Percentiles rank a stretch among this genome's conserved stretches.
These are phyloP conservation scores for Ciconia stormi DNA, from an alignment of 2,113 vertebrate species.

Conservation along the genomic window DNA sequence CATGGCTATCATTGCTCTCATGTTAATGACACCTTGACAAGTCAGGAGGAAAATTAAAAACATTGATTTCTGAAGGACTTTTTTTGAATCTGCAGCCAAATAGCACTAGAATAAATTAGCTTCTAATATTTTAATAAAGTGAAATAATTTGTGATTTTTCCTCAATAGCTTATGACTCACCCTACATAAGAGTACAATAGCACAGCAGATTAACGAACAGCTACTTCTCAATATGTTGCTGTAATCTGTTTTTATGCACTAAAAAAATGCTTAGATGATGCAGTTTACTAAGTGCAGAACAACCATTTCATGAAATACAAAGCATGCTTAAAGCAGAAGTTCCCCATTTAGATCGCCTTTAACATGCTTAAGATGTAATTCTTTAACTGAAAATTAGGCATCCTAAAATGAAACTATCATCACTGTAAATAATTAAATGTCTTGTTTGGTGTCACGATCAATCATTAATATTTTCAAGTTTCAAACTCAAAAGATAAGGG, in stretches of 20 bases:
- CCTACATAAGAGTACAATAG: neutral
- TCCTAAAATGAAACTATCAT: neutral
- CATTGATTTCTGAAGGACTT: conserved; percentile 62
- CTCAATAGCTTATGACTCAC: conserved; percentile 48
- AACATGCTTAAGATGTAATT: neutral
- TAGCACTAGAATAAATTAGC: conserved; percentile 63
- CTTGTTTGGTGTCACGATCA: neutral
- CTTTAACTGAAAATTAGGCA: neutral
- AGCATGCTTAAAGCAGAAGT: neutral
- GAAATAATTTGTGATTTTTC: conserved; percentile 64
- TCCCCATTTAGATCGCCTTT: neutral
- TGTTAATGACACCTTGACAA: conserved; percentile 50
- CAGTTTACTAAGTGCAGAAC: conserved; percentile 31
- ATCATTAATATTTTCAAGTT: neutral
- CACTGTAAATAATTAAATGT: neutral
- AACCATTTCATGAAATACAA: neutral
- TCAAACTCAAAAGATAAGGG: neutral
- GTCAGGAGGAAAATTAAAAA: conserved; percentile 53
- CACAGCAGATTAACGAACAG: conserved; percentile 29
- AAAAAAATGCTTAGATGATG: conserved; percentile 19
- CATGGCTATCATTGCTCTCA: neutral
- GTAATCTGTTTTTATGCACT: conserved; percentile 61
- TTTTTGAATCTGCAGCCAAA: conserved; percentile 38
- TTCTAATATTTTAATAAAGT: conserved; percentile 69
- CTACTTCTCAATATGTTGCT: conserved; percentile 28